Evolutionary conservation across 2,113 vertebrate species (phyloP).

Genomic region (Urocynchramus pylzowi): DNA sequence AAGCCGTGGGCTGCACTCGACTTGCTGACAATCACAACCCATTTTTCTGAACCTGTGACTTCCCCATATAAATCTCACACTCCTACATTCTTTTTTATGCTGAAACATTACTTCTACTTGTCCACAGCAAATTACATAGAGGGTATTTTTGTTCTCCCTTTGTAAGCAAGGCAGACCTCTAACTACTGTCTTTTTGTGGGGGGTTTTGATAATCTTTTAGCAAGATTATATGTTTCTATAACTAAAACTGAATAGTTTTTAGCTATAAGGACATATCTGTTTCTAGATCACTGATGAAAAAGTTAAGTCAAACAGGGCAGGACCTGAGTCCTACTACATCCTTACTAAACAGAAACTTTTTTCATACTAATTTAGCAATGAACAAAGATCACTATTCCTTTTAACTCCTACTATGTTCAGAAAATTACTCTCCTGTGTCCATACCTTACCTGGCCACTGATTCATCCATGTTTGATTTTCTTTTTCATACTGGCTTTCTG

Average conservation of each 20-base stretch:
- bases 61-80: neutral
- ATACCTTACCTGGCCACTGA: neutral
- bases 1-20: neutral
- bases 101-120: neutral
- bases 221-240: neutral
- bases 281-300: neutral
- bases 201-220: too few species aligned
- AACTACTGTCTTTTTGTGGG: neutral
- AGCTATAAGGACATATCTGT: neutral
- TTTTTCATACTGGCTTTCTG: neutral
- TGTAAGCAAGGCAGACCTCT: neutral
- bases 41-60: neutral
- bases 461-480: neutral
- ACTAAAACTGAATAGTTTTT: neutral
- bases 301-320: neutral
- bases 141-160: neutral
- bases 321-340: neutral
- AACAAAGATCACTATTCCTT: neutral
- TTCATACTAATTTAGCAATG: neutral
- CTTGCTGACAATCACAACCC: neutral
- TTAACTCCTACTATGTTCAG: neutral
- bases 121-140: neutral
- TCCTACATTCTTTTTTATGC: neutral
- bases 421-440: neutral
- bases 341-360: neutral